Percentiles rank a stretch among this genome's conserved stretches.
phyloP scores from a whole-genome alignment of 1,140 invertebrate species.

The Drosophila nigrodunni region DNA sequence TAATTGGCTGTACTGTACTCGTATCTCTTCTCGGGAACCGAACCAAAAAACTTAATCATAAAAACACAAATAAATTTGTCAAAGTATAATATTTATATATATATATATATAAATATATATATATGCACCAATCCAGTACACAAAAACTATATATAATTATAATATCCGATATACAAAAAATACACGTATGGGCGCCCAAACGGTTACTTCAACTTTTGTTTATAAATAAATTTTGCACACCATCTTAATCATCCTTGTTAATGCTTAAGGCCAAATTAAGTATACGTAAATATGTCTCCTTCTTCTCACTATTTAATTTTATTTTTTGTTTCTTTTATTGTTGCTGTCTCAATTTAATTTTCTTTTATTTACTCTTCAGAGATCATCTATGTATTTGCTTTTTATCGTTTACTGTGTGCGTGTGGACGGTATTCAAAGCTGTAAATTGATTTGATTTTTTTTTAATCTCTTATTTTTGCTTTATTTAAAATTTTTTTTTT shows the following conservation, averaged over 20 bases:
- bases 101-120: slow-evolving; percentile 10
- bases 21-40: slow-evolving; percentile 42
- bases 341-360: not conserved
- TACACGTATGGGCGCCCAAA: slow-evolving; percentile 51
- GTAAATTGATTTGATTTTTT: slow-evolving; percentile 82
- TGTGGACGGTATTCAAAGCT: slow-evolving; percentile 85
- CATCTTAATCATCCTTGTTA: not conserved
- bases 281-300: slow-evolving; percentile 64
- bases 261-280: slow-evolving; percentile 72
- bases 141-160: slow-evolving; percentile 42
- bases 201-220: slow-evolving; percentile 59
- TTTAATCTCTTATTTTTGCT: slow-evolving; percentile 49
- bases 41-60: slow-evolving; percentile 38
- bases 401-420: slow-evolving; percentile 75
- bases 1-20: slow-evolving; percentile 47
- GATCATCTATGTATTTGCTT: slow-evolving; percentile 46
- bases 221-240: slow-evolving; percentile 53
- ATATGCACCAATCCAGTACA: slow-evolving; percentile 35
- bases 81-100: slow-evolving; percentile 18
- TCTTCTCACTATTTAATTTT: slow-evolving; percentile 12
- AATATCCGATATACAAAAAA: slow-evolving; percentile 50
- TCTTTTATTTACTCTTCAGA: slow-evolving; percentile 31
- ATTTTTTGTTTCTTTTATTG: not conserved
- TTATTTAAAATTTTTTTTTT: slow-evolving; percentile 24
- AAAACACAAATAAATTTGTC: slow-evolving; percentile 27